phyloP scores from a whole-genome alignment of 2,888 invertebrate genomes.

The Acanthosepion esculentum region DNA sequence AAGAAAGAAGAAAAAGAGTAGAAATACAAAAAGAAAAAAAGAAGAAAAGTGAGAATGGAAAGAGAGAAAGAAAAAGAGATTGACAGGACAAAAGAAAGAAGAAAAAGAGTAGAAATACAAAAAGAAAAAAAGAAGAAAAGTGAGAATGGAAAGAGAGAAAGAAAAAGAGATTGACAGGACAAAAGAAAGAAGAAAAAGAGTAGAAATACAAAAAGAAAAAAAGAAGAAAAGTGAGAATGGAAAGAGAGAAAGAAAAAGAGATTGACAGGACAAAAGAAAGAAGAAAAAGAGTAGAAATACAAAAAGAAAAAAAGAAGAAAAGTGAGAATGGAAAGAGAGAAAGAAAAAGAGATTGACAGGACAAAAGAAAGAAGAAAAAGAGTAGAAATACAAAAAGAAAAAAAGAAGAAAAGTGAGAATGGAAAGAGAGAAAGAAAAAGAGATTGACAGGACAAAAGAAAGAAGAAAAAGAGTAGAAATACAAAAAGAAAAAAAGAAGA shows the following conservation, averaged over 20 bases:
- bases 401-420: no score
- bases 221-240: no score
- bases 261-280: not conserved
- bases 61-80: not conserved
- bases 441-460: not conserved
- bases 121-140: not conserved
- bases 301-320: not conserved
- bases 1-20: no score
- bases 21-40: not conserved
- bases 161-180: not conserved
- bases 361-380: no score
- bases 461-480: not conserved
- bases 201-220: no score
- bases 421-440: not conserved
- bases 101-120: not conserved
- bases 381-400: no score
- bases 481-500: not conserved
- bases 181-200: no score
- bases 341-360: not conserved
- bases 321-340: not conserved
- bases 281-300: not conserved
- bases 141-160: not conserved
- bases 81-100: no score
- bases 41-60: no score
- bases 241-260: not conserved